phyloP scores from a whole-genome alignment of 2,797 vertebrate genomes.

The Caiman crocodilus region DNA sequence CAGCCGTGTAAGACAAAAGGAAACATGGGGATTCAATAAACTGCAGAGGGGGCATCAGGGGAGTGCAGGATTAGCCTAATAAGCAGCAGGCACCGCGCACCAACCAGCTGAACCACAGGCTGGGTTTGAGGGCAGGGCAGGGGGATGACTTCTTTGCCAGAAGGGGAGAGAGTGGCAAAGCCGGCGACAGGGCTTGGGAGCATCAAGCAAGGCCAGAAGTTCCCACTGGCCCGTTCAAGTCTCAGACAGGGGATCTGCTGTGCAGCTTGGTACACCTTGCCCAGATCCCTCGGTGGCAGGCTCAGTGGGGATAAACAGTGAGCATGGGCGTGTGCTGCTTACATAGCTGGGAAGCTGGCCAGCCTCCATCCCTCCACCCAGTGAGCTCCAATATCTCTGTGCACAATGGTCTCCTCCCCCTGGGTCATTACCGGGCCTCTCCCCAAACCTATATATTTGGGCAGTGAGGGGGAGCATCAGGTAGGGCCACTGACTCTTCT shows the following conservation, averaged over 20 bases:
- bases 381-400: constrained; percentile 46
- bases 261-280: constrained; percentile 67
- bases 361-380: constrained; percentile 73
- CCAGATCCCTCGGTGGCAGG: constrained; percentile 66
- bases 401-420: constrained; percentile 61
- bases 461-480: neutral
- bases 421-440: neutral
- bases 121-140: neutral
- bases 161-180: neutral
- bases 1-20: neutral
- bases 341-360: constrained; percentile 73
- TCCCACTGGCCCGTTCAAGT: constrained; percentile 59
- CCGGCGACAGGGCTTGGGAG: neutral
- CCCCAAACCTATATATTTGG: constrained; percentile 54
- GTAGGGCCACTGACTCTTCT: neutral
- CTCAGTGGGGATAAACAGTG: constrained; percentile 54
- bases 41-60: fast-evolving
- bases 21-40: fast-evolving
- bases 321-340: constrained; percentile 73
- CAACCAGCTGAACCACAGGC: neutral
- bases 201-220: constrained; percentile 29
- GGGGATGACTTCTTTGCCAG: neutral
- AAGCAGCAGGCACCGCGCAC: neutral
- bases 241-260: constrained; percentile 59
- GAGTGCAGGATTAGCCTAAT: neutral